Conservation (phyloP, 2,888 invertebrate genomes). For the Drosophila recens region DNA sequence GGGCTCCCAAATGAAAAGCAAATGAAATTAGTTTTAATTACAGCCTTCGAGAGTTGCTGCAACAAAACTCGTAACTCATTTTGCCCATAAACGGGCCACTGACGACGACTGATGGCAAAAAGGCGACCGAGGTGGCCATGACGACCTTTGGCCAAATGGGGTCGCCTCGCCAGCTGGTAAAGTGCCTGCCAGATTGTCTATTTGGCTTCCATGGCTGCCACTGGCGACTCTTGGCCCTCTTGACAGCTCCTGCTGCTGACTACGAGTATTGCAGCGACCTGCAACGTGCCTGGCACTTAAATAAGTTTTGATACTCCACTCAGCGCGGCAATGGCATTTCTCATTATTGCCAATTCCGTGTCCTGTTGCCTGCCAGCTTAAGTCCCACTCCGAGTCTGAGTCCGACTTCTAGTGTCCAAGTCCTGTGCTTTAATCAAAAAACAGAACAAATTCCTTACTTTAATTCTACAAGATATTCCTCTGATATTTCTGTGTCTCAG, state of each 20-base stretch:
- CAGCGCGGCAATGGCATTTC: constrained; percentile 51
- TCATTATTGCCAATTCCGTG: constrained; percentile 44
- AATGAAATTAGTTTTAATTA: constrained; percentile 81
- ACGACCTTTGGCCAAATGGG: constrained; percentile 64
- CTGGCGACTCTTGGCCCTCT: constrained; percentile 36
- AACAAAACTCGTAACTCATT: constrained; percentile 78
- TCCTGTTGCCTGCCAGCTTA: constrained; percentile 30
- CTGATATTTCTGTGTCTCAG: constrained; percentile 48
- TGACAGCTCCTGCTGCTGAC: constrained; percentile 40
- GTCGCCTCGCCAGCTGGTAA: constrained; percentile 60
- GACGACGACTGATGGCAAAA: constrained; percentile 15
- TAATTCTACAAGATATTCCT: not conserved
- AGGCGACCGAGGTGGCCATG: constrained; percentile 34
- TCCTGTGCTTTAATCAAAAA: constrained; percentile 54
- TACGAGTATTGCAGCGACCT: constrained; percentile 61
- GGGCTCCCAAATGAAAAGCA: constrained; percentile 64
- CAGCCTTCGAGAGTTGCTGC: constrained; percentile 77
- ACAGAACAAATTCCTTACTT: constrained; percentile 28
- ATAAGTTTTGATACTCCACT: constrained; percentile 72
- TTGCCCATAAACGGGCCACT: constrained; percentile 65
- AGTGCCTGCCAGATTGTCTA: constrained; percentile 75
- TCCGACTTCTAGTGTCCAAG: constrained; percentile 13
- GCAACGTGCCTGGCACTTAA: constrained; percentile 81
- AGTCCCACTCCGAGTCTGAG: not conserved
- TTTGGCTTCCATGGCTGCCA: constrained; percentile 58